A percentile compares a stretch with the other conserved stretches of the same genome.
These are phyloP conservation scores for Dryobota labecula DNA, from an alignment of 2,888 invertebrate species.

Conservation along the genomic window DNA sequence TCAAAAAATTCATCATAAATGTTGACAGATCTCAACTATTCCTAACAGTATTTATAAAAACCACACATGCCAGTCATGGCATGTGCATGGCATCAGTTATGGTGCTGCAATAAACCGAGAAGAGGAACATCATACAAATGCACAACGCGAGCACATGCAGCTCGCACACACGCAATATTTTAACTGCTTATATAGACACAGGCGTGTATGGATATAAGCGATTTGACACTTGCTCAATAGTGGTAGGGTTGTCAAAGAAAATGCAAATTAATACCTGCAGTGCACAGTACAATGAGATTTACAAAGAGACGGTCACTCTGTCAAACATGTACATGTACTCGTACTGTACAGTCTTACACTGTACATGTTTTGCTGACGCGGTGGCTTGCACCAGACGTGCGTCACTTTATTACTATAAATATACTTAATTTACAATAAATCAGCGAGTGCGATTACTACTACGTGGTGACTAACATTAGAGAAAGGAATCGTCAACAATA, in stretches of 20 bases:
- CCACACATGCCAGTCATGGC: not conserved
- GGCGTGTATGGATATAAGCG: slow-evolving; percentile 70
- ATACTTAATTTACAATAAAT: too few species aligned
- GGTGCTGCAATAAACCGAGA: slow-evolving; percentile 52
- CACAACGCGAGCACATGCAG: slow-evolving; percentile 57
- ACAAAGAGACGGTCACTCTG: not conserved
- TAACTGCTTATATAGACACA: slow-evolving; percentile 62
- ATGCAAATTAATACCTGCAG: not conserved
- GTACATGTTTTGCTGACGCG: too few species aligned
- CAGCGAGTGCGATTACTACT: too few species aligned
- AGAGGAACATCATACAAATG: slow-evolving; percentile 61
- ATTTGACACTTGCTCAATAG: slow-evolving; percentile 81
- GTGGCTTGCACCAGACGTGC: too few species aligned
- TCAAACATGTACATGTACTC: too few species aligned
- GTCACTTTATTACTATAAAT: too few species aligned
- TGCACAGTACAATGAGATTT: slow-evolving; percentile 4
- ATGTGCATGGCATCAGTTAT: slow-evolving; percentile 27
- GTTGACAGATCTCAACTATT: not conserved
- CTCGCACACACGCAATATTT: slow-evolving; percentile 65
- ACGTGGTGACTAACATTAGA: too few species aligned
- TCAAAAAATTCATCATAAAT: too few species aligned
- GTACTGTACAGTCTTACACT: too few species aligned
- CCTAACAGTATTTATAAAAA: slow-evolving; percentile 7
- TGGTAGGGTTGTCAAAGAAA: slow-evolving; percentile 71
- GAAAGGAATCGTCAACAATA: too few species aligned